Evolutionary conservation across 2,113 vertebrate genomes (phyloP).

Genomic region (Aspidoscelis tigris): DNA sequence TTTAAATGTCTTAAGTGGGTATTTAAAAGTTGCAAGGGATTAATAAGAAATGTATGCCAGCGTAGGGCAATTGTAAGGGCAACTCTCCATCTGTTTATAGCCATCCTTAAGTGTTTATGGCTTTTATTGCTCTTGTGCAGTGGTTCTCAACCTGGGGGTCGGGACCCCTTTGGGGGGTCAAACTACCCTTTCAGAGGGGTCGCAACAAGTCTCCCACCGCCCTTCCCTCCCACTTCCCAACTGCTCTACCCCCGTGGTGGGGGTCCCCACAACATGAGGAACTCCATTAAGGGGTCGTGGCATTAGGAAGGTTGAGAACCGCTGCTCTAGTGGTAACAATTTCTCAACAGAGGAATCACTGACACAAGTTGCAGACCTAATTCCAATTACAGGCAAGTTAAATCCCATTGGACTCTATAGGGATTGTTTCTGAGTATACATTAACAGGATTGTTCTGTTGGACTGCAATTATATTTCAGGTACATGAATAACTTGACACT

Average conservation of each 20-base stretch:
- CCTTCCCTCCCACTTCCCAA: no score
- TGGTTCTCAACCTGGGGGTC: no score
- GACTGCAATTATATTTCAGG: no score
- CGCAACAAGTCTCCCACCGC: no score
- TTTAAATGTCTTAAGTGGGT: background rate
- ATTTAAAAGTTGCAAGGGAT: slow-evolving; percentile 40
- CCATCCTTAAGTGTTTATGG: slow-evolving; percentile 38
- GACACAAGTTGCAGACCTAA: background rate
- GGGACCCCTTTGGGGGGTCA: no score
- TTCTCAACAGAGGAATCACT: background rate
- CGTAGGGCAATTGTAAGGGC: slow-evolving; percentile 25
- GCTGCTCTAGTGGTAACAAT: slow-evolving; percentile 29
- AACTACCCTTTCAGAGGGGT: no score
- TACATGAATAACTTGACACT: no score
- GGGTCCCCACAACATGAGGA: no score
- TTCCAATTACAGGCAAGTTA: background rate
- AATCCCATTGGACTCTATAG: background rate
- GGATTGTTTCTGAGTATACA: background rate
- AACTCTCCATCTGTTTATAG: slow-evolving; percentile 46
- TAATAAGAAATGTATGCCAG: slow-evolving; percentile 52
- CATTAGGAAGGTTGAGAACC: no score
- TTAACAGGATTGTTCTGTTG: background rate
- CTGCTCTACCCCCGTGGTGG: no score
- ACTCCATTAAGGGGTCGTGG: no score
- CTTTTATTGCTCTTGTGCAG: slow-evolving; percentile 13